Evolutionary conservation across 2,797 vertebrate genomes (phyloP).

Genomic region (Pteropus rufus): DNA sequence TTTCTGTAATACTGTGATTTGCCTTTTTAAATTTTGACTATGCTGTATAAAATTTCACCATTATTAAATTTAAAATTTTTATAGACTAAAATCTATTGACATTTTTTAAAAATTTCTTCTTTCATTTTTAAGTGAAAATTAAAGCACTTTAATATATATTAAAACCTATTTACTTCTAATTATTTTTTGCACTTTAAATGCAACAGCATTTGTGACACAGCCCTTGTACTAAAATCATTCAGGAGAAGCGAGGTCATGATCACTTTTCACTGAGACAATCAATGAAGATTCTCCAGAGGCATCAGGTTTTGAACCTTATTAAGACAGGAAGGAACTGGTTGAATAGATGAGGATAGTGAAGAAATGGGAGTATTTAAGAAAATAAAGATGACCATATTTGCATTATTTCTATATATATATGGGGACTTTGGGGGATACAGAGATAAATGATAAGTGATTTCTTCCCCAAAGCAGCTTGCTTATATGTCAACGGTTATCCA

Average conservation of each 20-base stretch:
- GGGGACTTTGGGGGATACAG: neutral
- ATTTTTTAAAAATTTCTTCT: neutral
- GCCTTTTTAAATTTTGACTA: neutral
- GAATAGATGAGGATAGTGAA: neutral
- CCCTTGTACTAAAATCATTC: neutral
- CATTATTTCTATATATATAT: neutral
- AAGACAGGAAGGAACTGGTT: neutral
- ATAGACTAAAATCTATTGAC: neutral
- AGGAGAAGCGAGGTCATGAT: neutral
- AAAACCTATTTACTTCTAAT: neutral
- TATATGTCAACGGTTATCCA: neutral
- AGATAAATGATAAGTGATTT: neutral
- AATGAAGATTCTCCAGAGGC: neutral
- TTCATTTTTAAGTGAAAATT: neutral
- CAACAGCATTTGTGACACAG: neutral
- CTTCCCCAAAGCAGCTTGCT: neutral
- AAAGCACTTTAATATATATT: neutral
- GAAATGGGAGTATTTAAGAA: neutral
- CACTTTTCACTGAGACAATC: neutral
- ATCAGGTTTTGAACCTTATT: neutral
- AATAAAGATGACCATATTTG: neutral
- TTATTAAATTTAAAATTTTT: neutral
- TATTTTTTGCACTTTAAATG: neutral
- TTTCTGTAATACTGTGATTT: neutral
- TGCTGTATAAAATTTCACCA: neutral